Percentiles rank a stretch among this genome's conserved stretches.
phyloP scores from a whole-genome alignment of 2,888 invertebrate genomes.

The Pegoplata infirma region DNA sequence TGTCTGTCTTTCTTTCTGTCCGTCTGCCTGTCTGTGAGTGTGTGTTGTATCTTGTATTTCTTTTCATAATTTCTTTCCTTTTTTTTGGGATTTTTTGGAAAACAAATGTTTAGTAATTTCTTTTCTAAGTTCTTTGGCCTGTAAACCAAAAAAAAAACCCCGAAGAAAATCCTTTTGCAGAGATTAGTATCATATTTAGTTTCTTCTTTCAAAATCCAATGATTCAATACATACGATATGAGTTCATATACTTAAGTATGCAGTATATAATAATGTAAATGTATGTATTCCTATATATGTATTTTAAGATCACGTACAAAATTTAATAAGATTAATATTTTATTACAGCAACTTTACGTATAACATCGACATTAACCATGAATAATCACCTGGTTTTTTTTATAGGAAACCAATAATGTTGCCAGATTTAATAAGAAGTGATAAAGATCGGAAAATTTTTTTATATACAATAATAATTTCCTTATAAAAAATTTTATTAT shows the following conservation, averaged over 20 bases:
- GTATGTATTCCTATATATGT: not conserved
- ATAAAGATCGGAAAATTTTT: not conserved
- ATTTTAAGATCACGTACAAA: conserved; percentile 28
- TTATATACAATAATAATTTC: no score
- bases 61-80: not conserved
- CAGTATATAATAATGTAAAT: not conserved
- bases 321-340: conserved; percentile 48
- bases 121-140: conserved; percentile 33
- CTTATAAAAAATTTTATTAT: no score
- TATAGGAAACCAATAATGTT: not conserved
- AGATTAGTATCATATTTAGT: not conserved
- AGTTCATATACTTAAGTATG: not conserved
- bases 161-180: conserved; percentile 40
- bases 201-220: not conserved
- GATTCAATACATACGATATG: not conserved
- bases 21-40: no score
- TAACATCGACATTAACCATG: not conserved
- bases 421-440: not conserved
- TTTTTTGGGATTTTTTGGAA: not conserved
- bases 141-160: no score
- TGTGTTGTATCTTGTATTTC: not conserved
- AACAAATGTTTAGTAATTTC: conserved; percentile 1
- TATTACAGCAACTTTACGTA: conserved; percentile 9
- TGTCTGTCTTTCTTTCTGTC: no score
- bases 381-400: not conserved